These are phyloP conservation scores for Larimichthys polyactis DNA, from an alignment of 2,113 vertebrate species.

Conservation along the genomic window DNA sequence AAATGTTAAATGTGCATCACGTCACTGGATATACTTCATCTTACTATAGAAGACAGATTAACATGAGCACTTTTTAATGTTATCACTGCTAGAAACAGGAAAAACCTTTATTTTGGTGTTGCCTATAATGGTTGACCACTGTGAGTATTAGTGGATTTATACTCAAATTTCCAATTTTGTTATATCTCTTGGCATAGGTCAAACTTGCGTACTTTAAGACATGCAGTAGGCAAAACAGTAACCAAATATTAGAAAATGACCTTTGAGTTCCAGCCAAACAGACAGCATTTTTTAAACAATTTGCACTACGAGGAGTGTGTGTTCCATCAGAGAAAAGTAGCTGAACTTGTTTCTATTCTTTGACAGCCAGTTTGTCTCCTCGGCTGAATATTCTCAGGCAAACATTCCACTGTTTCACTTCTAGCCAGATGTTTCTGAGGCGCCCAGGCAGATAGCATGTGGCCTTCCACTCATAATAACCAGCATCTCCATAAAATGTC, in stretches of 20 bases:
- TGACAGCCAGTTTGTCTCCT: slow-evolving; percentile 58
- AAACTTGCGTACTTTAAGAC: slow-evolving; percentile 11
- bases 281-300: slow-evolving; percentile 42
- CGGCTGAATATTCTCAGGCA: slow-evolving; percentile 49
- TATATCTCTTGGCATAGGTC: slow-evolving; percentile 23
- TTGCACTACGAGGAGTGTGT: slow-evolving; percentile 35
- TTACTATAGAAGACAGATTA: not conserved
- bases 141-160: slow-evolving; percentile 23
- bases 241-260: slow-evolving; percentile 39
- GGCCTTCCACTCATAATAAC: slow-evolving; percentile 56
- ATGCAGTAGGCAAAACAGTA: slow-evolving; percentile 27
- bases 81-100: not conserved
- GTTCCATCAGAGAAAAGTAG: slow-evolving; percentile 41
- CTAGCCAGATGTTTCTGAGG: slow-evolving; percentile 35
- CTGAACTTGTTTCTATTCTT: slow-evolving; percentile 36
- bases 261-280: slow-evolving; percentile 21
- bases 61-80: not conserved
- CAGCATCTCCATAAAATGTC: slow-evolving; percentile 54
- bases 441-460: slow-evolving; percentile 52
- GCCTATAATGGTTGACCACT: not conserved
- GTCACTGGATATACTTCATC: not conserved
- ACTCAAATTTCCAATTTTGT: not conserved
- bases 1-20: not conserved
- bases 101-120: not conserved
- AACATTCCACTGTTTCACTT: slow-evolving; percentile 52